Evolutionary conservation across 2,113 vertebrate genomes (phyloP), one percentile per base, ranked within the genome.

Genomic region (Haemorhous mexicanus): DNA sequence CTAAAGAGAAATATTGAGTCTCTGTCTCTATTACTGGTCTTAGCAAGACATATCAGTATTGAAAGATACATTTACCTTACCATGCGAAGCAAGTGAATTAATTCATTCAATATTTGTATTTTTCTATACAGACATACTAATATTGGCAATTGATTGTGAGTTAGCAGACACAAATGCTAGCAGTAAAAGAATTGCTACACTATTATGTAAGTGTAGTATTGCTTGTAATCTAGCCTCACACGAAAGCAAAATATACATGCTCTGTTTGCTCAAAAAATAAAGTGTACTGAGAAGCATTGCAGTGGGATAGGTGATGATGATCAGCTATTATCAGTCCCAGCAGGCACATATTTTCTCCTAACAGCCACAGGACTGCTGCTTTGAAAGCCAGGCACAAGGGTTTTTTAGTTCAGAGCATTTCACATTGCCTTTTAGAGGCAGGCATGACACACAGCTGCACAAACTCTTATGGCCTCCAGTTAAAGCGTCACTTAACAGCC

Each of bases 221-320:
- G 94, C 78, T 91, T 97, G 87, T 94, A 97, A 97, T 96, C 85
- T 82, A 94, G 94, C 93, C 93, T 94, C 91, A 93, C 49, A 89
- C 84, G 97, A 98, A 98, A 95, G 96, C 93, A 97, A 98, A 97
- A 97, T 96, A 97, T 96, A 95, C 94, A 97, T 96, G 95, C 95
- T 94, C 96, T 82, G 93, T 86, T 97, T 97, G 90, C 91, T 96
- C 89, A 96, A 97, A 97, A 94, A 96, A 96, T 96, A 95, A 97
- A 96, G 96, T 89, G 96, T 97, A 96, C 91, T 90, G 95, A 95
- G 93, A 90, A 96, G 80, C 75, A 97, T 47, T 97, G 94, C 95
- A 98, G 91, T 64, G 89, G 96, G 93, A 96, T 93, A 95, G 88
- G 95, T 96, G 98, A 88, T 97, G 94, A 97, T 97, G 96, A 97